phyloP scores from a whole-genome alignment of 2,888 invertebrate species.

The Cantharis lateralis region DNA sequence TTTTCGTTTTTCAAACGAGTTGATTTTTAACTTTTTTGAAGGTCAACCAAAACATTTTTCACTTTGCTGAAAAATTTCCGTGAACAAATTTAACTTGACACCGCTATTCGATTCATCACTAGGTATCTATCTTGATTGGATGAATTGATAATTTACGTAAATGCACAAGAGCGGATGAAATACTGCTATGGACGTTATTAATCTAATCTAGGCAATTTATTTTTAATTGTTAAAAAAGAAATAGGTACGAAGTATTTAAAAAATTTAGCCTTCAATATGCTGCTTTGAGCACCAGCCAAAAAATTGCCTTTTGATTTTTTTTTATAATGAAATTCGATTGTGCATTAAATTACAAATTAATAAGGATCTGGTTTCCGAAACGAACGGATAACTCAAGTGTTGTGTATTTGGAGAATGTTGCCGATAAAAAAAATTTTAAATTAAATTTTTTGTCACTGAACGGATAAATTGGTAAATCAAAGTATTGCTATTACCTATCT shows the following conservation, averaged over 20 bases:
- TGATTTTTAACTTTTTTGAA: not conserved
- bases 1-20: not conserved
- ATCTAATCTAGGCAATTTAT: not conserved
- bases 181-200: not conserved
- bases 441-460: not conserved
- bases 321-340: not conserved
- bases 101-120: not conserved
- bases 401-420: not conserved
- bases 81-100: not conserved
- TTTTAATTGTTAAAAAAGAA: not conserved
- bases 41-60: not conserved
- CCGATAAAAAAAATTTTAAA: not conserved
- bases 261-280: too few species aligned
- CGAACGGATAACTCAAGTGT: not conserved
- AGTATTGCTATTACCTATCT: not conserved
- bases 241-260: too few species aligned
- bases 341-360: not conserved
- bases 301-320: too few species aligned
- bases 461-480: not conserved
- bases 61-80: too few species aligned
- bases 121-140: not conserved
- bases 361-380: not conserved
- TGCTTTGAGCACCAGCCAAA: too few species aligned
- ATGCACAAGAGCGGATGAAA: not conserved
- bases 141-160: not conserved